Percentiles rank a stretch among this genome's conserved stretches.
phyloP scores from a whole-genome alignment of 2,797 vertebrate species.

The Chrysocyon brachyurus region DNA sequence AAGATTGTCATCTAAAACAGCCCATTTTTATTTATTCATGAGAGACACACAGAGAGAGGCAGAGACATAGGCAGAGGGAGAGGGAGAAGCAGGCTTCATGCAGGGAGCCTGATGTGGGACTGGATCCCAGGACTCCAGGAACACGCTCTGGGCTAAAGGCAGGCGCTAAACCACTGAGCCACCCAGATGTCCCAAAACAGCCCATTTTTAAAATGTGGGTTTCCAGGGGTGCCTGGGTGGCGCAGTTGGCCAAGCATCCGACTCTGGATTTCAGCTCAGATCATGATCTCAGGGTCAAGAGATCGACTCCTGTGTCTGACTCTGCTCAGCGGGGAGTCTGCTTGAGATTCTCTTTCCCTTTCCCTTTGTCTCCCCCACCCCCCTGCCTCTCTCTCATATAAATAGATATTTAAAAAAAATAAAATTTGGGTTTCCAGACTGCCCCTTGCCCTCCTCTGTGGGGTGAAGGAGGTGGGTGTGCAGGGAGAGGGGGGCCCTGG shows the following conservation, averaged over 20 bases:
- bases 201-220: neutral
- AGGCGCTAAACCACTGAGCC: too few relatives aligned
- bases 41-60: too few relatives aligned
- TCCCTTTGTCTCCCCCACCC: neutral
- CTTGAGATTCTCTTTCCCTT: neutral
- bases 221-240: neutral
- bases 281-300: neutral
- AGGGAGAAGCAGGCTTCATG: too few relatives aligned
- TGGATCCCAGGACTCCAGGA: too few relatives aligned
- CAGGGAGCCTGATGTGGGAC: too few relatives aligned
- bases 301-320: neutral
- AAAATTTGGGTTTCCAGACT: neutral
- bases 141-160: too few relatives aligned
- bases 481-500: neutral
- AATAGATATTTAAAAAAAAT: neutral
- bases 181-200: neutral
- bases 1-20: neutral
- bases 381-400: neutral
- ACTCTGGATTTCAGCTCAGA: neutral
- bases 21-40: neutral
- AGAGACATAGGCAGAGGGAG: too few relatives aligned
- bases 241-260: neutral
- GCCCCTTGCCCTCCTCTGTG: neutral
- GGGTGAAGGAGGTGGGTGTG: accelerated
- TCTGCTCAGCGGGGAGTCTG: neutral